Base-by-base conservation (phyloP, 2,113 vertebrate genomes). In the Connochaetes taurinus region DNA sequence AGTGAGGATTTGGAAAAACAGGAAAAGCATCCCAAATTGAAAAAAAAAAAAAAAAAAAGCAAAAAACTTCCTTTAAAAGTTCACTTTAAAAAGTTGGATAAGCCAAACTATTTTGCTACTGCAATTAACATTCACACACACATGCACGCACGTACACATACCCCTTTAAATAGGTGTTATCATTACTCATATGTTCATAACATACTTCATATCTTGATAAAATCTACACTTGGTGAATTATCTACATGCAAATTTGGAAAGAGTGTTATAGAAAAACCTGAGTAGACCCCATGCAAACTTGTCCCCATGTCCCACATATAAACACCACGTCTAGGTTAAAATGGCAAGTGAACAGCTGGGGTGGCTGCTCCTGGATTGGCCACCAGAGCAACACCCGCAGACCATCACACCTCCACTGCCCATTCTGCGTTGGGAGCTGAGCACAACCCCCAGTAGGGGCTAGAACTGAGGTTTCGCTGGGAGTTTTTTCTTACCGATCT, bases 221-320 rank as follows among this genome's bases (percentile, higher is more conserved):
- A 31, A 25, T 27, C 80, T 21, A 6, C 27, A 33, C 3, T 16
- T 60, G 2, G 36, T 23, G 25, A 45, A 33, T 80, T 62, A 19
- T 21, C 17, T 31, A 14, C 3, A 3, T 2, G 23, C 10, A 21
- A 1, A 47, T 71, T 58, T 40, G 43, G 67, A 60, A 53, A 33
- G 33, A 33, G 10, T 31, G 5, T 29, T 36, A 3, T 40, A n/a
- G 87, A 17, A 64, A 47, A 36, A 16, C 1, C 36, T 29, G 50
- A 88, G 36, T 2, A 83, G 67, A 71, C 40, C 33, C 40, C 16
- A 1, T 0, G 33, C 43, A 45, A 11, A 2, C 47, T 3, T 6
- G 31, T n/a, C 16, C 50, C n/a, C 12, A 3, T 4, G 40, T 50
- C 14, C 27, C 29, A 7, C 2, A 0, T 0, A 36, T 3, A 25